These are phyloP conservation scores for Stenodera caucasica DNA, from an alignment of 2,888 invertebrate species.

Conservation along the genomic window DNA sequence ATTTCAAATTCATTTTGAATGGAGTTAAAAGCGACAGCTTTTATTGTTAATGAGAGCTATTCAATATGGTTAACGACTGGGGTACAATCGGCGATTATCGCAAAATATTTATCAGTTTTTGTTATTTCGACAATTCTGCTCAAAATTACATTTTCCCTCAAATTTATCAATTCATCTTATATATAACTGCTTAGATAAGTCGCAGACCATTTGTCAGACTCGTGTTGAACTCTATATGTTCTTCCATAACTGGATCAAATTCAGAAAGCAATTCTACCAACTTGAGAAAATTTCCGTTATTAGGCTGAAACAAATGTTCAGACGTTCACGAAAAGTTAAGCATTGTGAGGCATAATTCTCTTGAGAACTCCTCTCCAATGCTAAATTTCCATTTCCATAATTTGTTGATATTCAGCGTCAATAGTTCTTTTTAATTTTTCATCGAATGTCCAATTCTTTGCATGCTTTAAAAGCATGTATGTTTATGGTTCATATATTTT, in stretches of 20 bases:
- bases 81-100: too few species aligned
- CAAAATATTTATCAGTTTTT: too few species aligned
- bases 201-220: not conserved
- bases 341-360: conserved; percentile 22
- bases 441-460: not conserved
- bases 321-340: conserved; percentile 25
- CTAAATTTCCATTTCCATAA: conserved; percentile 7
- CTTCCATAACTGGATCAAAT: conserved; percentile 19
- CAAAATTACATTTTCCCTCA: not conserved
- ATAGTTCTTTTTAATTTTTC: conserved; percentile 2
- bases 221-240: conserved; percentile 6
- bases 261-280: conserved; percentile 19
- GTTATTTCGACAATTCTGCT: not conserved
- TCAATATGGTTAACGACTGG: too few species aligned
- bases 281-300: conserved; percentile 25
- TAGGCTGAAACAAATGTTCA: conserved; percentile 16
- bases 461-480: not conserved
- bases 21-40: too few species aligned
- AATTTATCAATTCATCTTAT: conserved; percentile 10
- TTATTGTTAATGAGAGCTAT: too few species aligned
- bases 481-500: not conserved
- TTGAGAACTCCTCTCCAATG: conserved; percentile 9
- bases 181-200: conserved; percentile 11
- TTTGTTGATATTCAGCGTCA: conserved; percentile 9
- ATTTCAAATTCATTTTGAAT: too few species aligned